Conservation (phyloP, 2,797 vertebrate genomes). For the Decapterus maruadsi region DNA sequence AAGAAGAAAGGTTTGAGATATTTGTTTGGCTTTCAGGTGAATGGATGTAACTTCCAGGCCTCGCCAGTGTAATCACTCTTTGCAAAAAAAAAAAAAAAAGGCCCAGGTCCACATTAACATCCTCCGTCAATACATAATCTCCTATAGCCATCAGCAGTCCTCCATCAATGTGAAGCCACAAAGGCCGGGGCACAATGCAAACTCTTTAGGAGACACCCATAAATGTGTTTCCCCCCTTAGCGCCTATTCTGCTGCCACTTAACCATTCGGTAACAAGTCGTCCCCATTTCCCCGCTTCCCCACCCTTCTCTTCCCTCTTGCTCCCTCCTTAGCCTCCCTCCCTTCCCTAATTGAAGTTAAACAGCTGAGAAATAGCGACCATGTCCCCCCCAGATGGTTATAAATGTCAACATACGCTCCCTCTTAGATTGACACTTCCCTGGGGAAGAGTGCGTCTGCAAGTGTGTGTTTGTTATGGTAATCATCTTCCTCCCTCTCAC, state of each 20-base stretch:
- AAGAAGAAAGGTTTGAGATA: slow-evolving; percentile 44
- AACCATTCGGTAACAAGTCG: slow-evolving; percentile 67
- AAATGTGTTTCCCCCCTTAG: slow-evolving; percentile 66
- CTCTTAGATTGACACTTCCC: slow-evolving; percentile 84
- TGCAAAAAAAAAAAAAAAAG: slow-evolving; percentile 32
- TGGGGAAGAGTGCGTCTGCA: slow-evolving; percentile 69
- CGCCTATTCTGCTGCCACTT: slow-evolving; percentile 62
- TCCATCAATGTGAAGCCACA: slow-evolving; percentile 73
- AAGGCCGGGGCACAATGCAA: slow-evolving; percentile 67
- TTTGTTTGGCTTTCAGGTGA: slow-evolving; percentile 63
- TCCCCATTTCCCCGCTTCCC: not conserved
- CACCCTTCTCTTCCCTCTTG: not conserved
- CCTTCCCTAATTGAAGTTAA: slow-evolving; percentile 80
- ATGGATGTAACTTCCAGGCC: slow-evolving; percentile 54
- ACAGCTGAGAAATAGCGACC: slow-evolving; percentile 77
- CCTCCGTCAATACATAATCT: slow-evolving; percentile 75
- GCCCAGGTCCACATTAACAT: slow-evolving; percentile 62
- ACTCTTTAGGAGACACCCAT: slow-evolving; percentile 74
- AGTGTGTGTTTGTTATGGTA: slow-evolving; percentile 82
- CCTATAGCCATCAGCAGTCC: slow-evolving; percentile 66
- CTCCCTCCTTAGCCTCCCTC: slow-evolving; percentile 8
- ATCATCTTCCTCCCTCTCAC: slow-evolving; percentile 76
- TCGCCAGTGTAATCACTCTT: slow-evolving; percentile 48
- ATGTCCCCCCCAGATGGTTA: slow-evolving; percentile 78
- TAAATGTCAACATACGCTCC: slow-evolving; percentile 84